A percentile compares a stretch with the other conserved stretches of the same genome.
Evolutionary conservation across 2,888 invertebrate genomes (phyloP).

Genomic region (Tenthredo amoena): DNA sequence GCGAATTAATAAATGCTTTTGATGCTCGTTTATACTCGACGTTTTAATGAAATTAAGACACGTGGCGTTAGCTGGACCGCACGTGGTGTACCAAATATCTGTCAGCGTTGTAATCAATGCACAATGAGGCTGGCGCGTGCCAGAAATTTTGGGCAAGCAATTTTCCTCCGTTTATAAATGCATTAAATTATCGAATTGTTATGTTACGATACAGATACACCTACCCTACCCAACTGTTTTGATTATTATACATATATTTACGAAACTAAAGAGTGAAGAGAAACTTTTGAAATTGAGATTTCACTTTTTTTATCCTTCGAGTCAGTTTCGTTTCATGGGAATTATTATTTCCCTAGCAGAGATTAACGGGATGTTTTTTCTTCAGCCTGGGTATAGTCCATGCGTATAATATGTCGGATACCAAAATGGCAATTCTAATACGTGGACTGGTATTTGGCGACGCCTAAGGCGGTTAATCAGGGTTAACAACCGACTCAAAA

Average conservation of each 20-base stretch:
- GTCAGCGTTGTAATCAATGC: slow-evolving; percentile 22
- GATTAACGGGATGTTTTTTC: background rate
- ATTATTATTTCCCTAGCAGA: background rate
- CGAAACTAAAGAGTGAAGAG: background rate
- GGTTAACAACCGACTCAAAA: slow-evolving; percentile 49
- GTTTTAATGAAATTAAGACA: slow-evolving; percentile 60
- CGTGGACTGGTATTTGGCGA: slow-evolving; percentile 19
- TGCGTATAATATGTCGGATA: background rate
- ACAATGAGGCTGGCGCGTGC: slow-evolving; percentile 54
- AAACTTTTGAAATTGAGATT: background rate
- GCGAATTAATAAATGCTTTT: slow-evolving; percentile 35
- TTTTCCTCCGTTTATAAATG: background rate
- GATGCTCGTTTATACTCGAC: slow-evolving; percentile 24
- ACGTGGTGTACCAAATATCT: slow-evolving; percentile 24
- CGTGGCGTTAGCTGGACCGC: slow-evolving; percentile 55
- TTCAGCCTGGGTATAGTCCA: background rate
- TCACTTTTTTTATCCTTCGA: background rate
- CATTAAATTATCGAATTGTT: background rate
- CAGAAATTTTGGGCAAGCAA: background rate
- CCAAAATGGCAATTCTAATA: slow-evolving; percentile 25
- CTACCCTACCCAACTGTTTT: too few species aligned
- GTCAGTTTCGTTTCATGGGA: background rate
- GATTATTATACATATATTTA: too few species aligned
- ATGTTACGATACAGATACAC: background rate
- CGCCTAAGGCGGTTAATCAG: slow-evolving; percentile 49